Percentiles rank a stretch among this genome's conserved stretches.
These are phyloP conservation scores for Cotesia typhae DNA, from an alignment of 1,140 invertebrate species.

Conservation along the genomic window DNA sequence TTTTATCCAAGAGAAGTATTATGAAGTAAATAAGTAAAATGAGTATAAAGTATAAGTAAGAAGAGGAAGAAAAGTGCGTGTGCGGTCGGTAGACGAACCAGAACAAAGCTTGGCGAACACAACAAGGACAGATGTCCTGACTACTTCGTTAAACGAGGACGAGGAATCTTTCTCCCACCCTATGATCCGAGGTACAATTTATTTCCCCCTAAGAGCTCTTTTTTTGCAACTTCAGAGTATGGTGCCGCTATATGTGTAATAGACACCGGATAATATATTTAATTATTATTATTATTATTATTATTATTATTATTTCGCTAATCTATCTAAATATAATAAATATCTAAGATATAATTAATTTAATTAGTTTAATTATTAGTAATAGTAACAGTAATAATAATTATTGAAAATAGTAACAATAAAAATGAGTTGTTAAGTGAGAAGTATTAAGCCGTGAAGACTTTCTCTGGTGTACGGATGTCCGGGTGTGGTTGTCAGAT, in stretches of 20 bases:
- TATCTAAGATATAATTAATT: too few species aligned
- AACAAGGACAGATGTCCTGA: slow-evolving; percentile 23
- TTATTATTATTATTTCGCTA: too few species aligned
- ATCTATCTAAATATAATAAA: too few species aligned
- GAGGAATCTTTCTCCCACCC: neutral
- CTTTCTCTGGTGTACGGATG: slow-evolving; percentile 14
- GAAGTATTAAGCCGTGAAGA: slow-evolving; percentile 8
- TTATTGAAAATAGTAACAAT: neutral
- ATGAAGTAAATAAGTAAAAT: neutral
- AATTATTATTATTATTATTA: neutral
- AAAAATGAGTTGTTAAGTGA: slow-evolving; percentile 3
- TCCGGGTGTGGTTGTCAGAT: slow-evolving; percentile 24
- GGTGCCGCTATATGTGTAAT: neutral
- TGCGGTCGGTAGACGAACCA: slow-evolving; percentile 27
- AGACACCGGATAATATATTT: slow-evolving; percentile 1
- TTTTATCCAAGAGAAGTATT: neutral
- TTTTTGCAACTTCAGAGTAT: neutral
- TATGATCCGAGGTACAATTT: neutral
- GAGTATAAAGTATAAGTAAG: neutral
- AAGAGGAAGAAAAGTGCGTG: slow-evolving; percentile 27
- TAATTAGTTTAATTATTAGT: neutral
- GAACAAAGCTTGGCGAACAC: slow-evolving; percentile 21
- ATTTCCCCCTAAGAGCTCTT: neutral
- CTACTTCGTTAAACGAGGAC: slow-evolving; percentile 19
- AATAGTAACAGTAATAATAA: neutral